Percentiles rank a stretch among this genome's conserved stretches.
These are phyloP conservation scores for Myodes glareolus DNA, from an alignment of 2,113 vertebrate species.

Conservation along the genomic window DNA sequence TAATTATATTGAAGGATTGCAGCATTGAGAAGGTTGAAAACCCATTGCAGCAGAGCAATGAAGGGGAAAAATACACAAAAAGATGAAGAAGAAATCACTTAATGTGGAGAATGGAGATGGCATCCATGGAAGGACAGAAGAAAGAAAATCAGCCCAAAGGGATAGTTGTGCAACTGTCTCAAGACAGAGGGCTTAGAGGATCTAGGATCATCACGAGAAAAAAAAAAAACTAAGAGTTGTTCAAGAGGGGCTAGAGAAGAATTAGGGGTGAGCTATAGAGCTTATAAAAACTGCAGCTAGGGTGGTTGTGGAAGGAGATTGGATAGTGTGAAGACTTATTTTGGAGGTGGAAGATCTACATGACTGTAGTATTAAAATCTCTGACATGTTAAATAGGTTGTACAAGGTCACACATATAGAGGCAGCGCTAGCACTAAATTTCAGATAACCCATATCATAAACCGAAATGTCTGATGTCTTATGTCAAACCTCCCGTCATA, in stretches of 20 bases:
- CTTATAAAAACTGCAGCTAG: background rate
- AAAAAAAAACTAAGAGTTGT: background rate
- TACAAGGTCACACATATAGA: background rate
- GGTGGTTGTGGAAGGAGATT: background rate
- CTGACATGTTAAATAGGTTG: background rate
- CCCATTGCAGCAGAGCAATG: background rate
- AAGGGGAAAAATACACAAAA: background rate
- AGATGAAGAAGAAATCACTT: background rate
- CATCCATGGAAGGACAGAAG: background rate
- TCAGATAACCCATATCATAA: background rate
- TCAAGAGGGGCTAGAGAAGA: background rate
- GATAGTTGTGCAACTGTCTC: background rate
- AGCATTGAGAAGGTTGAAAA: background rate
- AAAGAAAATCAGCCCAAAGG: background rate
- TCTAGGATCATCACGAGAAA: background rate
- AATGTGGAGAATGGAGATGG: background rate
- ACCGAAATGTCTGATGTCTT: background rate
- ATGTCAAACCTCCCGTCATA: background rate
- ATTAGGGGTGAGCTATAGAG: background rate
- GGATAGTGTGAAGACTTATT: background rate
- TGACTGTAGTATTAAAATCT: background rate
- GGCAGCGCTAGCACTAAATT: background rate
- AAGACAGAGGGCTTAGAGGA: too few relatives aligned
- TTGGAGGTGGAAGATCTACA: background rate
- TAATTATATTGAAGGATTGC: background rate